Conservation (phyloP, 2,888 invertebrate species). For the Heterodera filipjevi region DNA sequence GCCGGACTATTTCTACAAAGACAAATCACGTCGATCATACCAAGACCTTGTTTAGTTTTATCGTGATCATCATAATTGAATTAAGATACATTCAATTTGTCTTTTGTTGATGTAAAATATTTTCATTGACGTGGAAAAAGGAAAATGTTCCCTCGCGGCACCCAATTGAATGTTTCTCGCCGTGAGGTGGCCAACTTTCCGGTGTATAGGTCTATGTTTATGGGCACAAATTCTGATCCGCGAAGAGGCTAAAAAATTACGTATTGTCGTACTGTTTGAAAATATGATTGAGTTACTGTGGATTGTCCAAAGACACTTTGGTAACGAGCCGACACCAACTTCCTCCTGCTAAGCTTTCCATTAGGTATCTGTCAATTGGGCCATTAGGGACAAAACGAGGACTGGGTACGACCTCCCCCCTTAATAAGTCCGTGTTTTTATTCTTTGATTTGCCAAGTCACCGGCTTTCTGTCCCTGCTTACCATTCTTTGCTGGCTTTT, state of each 20-base stretch:
- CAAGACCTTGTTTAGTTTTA: constrained; percentile 54
- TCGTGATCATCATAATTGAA: too few species aligned
- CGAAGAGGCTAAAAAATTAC: constrained; percentile 23
- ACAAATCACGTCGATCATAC: constrained; percentile 61
- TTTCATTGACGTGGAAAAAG: neutral
- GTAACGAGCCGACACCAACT: constrained; percentile 21
- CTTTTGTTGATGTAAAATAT: too few species aligned
- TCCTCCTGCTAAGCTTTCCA: neutral
- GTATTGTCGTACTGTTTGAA: neutral
- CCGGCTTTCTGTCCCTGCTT: neutral
- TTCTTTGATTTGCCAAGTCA: neutral
- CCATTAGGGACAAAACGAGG: too few species aligned
- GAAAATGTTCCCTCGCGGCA: neutral
- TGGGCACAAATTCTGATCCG: constrained; percentile 30
- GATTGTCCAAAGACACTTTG: constrained; percentile 28
- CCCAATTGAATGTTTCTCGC: constrained; percentile 34
- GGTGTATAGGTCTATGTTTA: constrained; percentile 30
- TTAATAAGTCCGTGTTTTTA: too few species aligned
- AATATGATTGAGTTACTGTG: neutral
- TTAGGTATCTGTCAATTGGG: neutral
- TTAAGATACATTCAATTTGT: too few species aligned
- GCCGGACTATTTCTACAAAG: constrained; percentile 65
- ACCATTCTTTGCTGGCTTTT: neutral
- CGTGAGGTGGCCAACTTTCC: constrained; percentile 32
- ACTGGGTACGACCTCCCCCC: neutral